phyloP scores from a whole-genome alignment of 2,888 invertebrate species.

The Oxytorus armatus region DNA sequence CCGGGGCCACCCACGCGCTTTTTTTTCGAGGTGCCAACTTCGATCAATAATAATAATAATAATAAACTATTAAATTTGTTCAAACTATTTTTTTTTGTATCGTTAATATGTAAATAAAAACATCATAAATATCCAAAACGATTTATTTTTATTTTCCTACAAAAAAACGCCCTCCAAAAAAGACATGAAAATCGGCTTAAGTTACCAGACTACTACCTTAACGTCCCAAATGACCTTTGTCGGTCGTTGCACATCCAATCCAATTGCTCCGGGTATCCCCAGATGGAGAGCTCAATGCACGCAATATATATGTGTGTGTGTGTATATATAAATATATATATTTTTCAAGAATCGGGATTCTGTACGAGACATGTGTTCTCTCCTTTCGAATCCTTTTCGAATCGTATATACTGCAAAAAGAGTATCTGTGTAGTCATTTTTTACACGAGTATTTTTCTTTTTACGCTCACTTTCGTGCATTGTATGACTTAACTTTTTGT shows the following conservation, averaged over 20 bases:
- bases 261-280: slow-evolving; percentile 48
- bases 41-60: too few species aligned
- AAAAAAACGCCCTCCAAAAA: too few species aligned
- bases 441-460: not conserved
- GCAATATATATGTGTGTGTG: slow-evolving; percentile 45
- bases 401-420: not conserved
- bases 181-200: too few species aligned
- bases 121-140: too few species aligned
- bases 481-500: not conserved
- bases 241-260: slow-evolving; percentile 80
- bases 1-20: too few species aligned
- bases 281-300: slow-evolving; percentile 30
- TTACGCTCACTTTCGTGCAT: not conserved
- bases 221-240: slow-evolving; percentile 79
- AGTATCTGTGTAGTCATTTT: not conserved
- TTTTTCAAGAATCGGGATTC: not conserved
- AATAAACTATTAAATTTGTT: too few species aligned
- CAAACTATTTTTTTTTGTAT: too few species aligned
- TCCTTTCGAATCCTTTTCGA: slow-evolving; percentile 10
- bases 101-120: too few species aligned
- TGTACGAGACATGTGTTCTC: slow-evolving; percentile 3
- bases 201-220: too few species aligned
- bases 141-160: too few species aligned
- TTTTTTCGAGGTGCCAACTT: too few species aligned
- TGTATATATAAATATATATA: slow-evolving; percentile 28